Evolutionary conservation across 2,888 invertebrate genomes (phyloP).

Genomic region (Chromoteleia sp.): DNA sequence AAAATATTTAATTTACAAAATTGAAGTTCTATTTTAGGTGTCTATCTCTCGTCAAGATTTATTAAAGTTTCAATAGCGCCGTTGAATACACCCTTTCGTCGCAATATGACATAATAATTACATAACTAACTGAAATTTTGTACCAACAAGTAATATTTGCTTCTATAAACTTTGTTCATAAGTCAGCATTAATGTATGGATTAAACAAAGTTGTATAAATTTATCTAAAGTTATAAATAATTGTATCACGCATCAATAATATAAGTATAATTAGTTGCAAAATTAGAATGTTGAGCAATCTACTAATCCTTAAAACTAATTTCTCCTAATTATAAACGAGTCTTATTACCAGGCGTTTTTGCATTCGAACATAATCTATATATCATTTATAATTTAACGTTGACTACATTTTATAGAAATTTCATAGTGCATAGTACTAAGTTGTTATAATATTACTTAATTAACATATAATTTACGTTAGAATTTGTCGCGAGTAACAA

Average conservation of each 20-base stretch:
- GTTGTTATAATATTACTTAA: neutral
- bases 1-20: too few relatives aligned
- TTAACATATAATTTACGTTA: slow-evolving; percentile 6
- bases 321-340: neutral
- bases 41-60: too few relatives aligned
- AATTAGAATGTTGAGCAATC: neutral
- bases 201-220: neutral
- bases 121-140: neutral
- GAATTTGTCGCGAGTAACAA: neutral
- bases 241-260: neutral
- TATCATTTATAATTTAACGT: neutral
- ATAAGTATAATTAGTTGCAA: neutral
- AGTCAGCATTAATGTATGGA: neutral
- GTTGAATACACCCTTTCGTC: neutral
- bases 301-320: neutral
- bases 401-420: too few relatives aligned
- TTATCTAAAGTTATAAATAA: neutral
- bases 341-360: neutral
- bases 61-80: neutral
- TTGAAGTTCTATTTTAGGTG: too few relatives aligned
- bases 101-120: neutral
- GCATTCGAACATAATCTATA: neutral
- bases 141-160: neutral
- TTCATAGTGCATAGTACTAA: neutral
- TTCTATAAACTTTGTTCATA: neutral